These are phyloP conservation scores for Cotesia congregata DNA, from an alignment of 2,888 invertebrate species.

Conservation along the genomic window DNA sequence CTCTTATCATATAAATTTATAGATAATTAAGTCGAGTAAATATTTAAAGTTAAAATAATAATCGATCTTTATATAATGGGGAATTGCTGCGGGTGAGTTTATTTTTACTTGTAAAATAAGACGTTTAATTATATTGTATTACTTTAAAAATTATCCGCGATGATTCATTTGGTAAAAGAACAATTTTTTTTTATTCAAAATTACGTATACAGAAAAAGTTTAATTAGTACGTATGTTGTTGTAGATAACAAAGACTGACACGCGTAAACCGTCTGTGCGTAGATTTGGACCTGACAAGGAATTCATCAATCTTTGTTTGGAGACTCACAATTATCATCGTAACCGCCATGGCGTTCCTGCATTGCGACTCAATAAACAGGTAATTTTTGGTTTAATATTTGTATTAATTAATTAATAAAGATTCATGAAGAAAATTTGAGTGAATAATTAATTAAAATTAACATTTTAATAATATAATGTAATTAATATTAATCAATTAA, in stretches of 20 bases:
- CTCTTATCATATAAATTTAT: not conserved
- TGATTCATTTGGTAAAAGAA: not conserved
- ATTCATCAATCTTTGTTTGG: slow-evolving; percentile 81
- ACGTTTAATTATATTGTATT: not conserved
- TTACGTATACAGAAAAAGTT: not conserved
- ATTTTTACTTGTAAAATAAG: not conserved
- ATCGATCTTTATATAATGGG: not conserved
- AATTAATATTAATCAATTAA: not conserved
- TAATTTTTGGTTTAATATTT: slow-evolving; percentile 44
- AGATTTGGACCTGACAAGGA: slow-evolving; percentile 69
- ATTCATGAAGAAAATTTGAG: not conserved
- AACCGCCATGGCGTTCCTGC: slow-evolving; percentile 79
- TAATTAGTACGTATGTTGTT: slow-evolving; percentile 53
- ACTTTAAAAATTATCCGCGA: not conserved
- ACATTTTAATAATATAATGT: no score
- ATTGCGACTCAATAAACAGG: slow-evolving; percentile 76
- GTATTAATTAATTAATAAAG: not conserved
- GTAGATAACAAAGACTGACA: slow-evolving; percentile 69
- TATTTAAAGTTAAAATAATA: not conserved
- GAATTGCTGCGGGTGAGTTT: not conserved
- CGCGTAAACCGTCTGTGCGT: slow-evolving; percentile 69
- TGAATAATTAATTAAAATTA: no score
- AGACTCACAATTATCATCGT: slow-evolving; percentile 82
- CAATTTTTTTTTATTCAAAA: not conserved
- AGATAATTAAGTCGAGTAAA: not conserved